These are phyloP conservation scores for Eremophila alpestris DNA, from an alignment of 2,797 vertebrate genomes.

Conservation along the genomic window DNA sequence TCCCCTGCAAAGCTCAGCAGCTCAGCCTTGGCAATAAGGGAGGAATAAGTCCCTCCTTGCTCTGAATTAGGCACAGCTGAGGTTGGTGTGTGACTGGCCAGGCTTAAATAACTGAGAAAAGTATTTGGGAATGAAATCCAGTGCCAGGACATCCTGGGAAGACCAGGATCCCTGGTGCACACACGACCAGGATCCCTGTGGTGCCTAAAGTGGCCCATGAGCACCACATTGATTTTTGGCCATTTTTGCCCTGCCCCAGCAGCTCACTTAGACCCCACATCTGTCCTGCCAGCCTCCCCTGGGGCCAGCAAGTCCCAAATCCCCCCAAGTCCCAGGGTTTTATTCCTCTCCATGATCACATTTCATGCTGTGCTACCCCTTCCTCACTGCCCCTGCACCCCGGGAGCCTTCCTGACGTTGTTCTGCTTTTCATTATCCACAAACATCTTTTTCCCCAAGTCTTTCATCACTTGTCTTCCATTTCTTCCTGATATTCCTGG, in stretches of 20 bases:
- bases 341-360: neutral
- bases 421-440: neutral
- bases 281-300: neutral
- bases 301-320: neutral
- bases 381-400: neutral
- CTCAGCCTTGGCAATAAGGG: neutral
- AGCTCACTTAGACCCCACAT: neutral
- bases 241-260: accelerated
- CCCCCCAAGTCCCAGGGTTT: neutral
- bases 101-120: neutral
- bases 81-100: neutral
- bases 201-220: neutral
- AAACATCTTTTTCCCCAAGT: neutral
- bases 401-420: neutral
- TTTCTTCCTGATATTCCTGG: neutral
- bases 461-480: neutral
- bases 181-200: accelerated
- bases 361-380: accelerated
- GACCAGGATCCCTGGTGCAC: accelerated
- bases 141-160: accelerated
- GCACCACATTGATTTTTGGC: neutral
- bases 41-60: neutral
- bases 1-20: neutral
- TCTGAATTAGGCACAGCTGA: neutral
- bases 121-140: neutral